Base-by-base conservation (phyloP, 2,888 invertebrate species). In the Agrochola circellaris region DNA sequence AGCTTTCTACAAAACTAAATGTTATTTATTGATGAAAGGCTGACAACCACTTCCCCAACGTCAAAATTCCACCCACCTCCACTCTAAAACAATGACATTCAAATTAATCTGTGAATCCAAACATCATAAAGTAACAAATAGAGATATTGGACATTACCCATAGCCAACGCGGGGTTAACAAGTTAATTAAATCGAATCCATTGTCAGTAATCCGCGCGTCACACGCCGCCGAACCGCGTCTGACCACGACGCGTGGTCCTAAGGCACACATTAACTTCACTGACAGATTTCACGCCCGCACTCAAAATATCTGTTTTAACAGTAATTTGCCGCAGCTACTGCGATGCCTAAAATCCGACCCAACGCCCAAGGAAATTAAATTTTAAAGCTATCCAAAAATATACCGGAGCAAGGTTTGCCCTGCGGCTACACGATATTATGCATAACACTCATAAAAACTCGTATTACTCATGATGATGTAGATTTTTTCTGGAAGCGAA, bases 141-240 rank as follows among this genome's bases (percentile, higher is more conserved):
- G 56, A 81, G 65, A 60, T 75, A 75, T 74, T 64, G 61, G 45
- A 42, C 51, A 68, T 56, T 42, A 69, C 51, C 71, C 42, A 64
- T 62, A 48, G 60, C 87, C 83, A 81, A 87, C 87, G 86, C 85
- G 84, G 82, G 81, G 89, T 89, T 92, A 91, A 93, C 92, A 92
- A 93, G 92, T 94, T 94, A 94, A 94, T 95, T 94, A 94, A 93
- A 92, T 88, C 84, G 89, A 90, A 92, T 91, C 91, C 90, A 91
- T 93, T 91, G 90, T 88, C 89, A 87, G 88, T 89, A 92, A 91
- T 88, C 89, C 88, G 80, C 83, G 83, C 75, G 81, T 77, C 85
- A 30, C 26, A 26, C n/a, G 72, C 45, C 20, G 69, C n/a, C 71
- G n/a, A n/a, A 15, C 60, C 56, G 61, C 65, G 42, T 20, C n/a